Base-by-base conservation (phyloP, 2,113 vertebrate species). In the Oryctolagus cuniculus region DNA sequence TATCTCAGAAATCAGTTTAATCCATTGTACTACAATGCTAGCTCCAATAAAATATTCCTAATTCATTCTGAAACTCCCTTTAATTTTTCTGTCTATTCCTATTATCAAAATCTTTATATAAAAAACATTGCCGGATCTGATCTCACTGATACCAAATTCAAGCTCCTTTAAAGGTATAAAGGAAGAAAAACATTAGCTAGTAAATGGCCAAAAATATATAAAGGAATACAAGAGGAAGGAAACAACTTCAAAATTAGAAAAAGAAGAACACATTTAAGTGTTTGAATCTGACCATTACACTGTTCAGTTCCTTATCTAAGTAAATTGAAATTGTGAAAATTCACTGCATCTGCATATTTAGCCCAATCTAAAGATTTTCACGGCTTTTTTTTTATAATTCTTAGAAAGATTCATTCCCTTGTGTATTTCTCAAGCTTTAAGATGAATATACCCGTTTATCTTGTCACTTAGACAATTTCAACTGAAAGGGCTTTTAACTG, bases 391-490 rank as follows among this genome's bases (percentile, higher is more conserved):
- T 94, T 90, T 83, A 83, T 96, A 70, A 94, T 94, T 85, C 90
- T 95, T 67, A 53, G 67, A 93, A 55, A 93, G 77, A 75, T 29
- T 88, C 81, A 95, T 95, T 97, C 83, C 77, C 89, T 90, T 85
- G 94, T 95, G 86, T 93, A 85, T 92, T 96, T 91, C 81, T 89
- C 90, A 91, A 69, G 94, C 79, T 95, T 70, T 92, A 93, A 94
- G 91, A 96, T 96, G 95, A 95, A 96, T 94, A 85, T 90, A 90
- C 87, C 83, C 82, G n/a, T 97, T 98, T 98, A 97, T 97, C 98
- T 97, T 96, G 97, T 97, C 97, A 97, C 95, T 95, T 94, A 6
- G 12, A 97, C 95, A 90, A 94, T 96, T 97, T 96, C 96, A 96
- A 89, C 49, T 97, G 95, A 96, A 96, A 95, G 94, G 69, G 74